Evolutionary conservation across 2,888 invertebrate species (phyloP).

Genomic region (Serripes groenlandicus): DNA sequence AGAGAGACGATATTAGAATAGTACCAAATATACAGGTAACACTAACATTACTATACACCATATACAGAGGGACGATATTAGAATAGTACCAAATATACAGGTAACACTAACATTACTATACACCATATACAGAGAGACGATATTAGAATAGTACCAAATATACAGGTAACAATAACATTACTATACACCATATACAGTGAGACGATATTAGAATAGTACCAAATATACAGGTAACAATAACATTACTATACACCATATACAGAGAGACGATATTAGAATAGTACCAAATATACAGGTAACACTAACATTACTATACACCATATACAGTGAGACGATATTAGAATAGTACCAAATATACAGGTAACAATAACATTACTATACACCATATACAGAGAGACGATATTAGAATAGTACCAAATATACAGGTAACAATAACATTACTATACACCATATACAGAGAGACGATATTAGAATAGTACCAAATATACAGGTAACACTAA

Average conservation of each 20-base stretch:
- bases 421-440: not conserved
- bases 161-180: not conserved
- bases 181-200: not conserved
- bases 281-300: not conserved
- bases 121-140: not conserved
- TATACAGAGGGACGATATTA: slow-evolving; percentile 20
- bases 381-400: not conserved
- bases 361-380: not conserved
- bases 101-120: not conserved
- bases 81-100: slow-evolving; percentile 7
- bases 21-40: slow-evolving; percentile 82
- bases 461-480: not conserved
- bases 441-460: not conserved
- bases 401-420: not conserved
- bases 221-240: not conserved
- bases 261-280: not conserved
- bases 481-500: not conserved
- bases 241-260: not conserved
- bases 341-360: not conserved
- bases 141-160: slow-evolving; percentile 71
- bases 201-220: not conserved
- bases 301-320: not conserved
- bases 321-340: not conserved
- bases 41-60: not conserved
- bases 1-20: slow-evolving; percentile 79